Conservation (phyloP, 2,113 vertebrate genomes). For the Motacilla tschutschensis region DNA sequence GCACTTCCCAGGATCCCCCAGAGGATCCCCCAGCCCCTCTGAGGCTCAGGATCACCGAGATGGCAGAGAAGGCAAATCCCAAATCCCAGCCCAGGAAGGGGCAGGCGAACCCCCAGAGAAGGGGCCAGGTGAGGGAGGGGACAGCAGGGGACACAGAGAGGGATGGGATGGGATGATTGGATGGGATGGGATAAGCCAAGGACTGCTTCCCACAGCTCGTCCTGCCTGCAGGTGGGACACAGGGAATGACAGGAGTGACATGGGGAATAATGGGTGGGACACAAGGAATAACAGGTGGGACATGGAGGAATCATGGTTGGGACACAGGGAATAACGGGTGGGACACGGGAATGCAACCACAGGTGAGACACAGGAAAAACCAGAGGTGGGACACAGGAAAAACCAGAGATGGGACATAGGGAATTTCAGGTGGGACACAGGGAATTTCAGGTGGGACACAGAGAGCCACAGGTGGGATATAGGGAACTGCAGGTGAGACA, state of each 20-base stretch:
- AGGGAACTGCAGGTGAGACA: background rate
- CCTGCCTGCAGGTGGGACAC: background rate
- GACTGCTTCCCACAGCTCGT: accelerated
- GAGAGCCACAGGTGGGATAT: background rate
- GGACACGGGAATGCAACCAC: background rate
- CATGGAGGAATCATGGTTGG: too few species aligned
- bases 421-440: background rate
- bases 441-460: accelerated
- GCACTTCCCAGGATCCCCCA: background rate
- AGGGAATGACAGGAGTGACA: background rate
- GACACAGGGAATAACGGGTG: too few species aligned
- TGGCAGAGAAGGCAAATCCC: background rate
- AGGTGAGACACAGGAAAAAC: background rate
- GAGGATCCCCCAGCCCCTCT: accelerated
- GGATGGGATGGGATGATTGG: background rate
- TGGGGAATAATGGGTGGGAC: background rate
- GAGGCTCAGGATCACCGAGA: accelerated
- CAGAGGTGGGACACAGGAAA: background rate
- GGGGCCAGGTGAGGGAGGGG: background rate
- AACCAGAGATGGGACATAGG: background rate
- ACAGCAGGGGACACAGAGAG: background rate
- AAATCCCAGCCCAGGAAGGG: background rate
- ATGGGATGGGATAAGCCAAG: background rate
- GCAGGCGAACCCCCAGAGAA: accelerated
- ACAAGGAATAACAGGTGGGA: background rate